A percentile compares a stretch with the other conserved stretches of the same genome.
Evolutionary conservation across 2,888 invertebrate species (phyloP).

Genomic region (Panzeria rudis): DNA sequence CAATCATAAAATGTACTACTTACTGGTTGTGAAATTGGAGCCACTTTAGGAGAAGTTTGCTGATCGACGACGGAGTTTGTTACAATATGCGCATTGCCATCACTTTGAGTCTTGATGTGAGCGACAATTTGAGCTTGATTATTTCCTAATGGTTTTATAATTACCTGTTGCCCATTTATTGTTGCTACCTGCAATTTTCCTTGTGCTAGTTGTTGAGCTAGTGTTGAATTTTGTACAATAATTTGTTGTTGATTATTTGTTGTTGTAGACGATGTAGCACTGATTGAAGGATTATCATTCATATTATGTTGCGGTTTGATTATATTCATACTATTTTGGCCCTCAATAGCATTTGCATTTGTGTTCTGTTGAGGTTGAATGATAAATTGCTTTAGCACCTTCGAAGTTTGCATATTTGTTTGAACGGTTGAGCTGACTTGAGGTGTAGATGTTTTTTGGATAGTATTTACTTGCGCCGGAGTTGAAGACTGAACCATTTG

Average conservation of each 20-base stretch:
- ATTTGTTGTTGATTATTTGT: constrained; percentile 86
- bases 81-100: constrained; percentile 83
- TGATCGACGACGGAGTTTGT: constrained; percentile 79
- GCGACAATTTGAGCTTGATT: constrained; percentile 91
- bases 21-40: constrained; percentile 56
- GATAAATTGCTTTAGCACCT: constrained; percentile 78
- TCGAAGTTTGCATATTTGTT: constrained; percentile 75
- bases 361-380: constrained; percentile 77
- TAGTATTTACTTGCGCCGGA: constrained; percentile 70
- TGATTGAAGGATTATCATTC: constrained; percentile 70
- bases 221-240: constrained; percentile 89
- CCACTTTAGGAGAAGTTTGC: constrained; percentile 68
- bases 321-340: constrained; percentile 75
- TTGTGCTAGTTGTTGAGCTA: constrained; percentile 92
- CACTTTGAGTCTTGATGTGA: constrained; percentile 87
- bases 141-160: constrained; percentile 91
- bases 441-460: constrained; percentile 70
- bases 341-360: constrained; percentile 78
- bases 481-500: constrained; percentile 76
- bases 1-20: background rate
- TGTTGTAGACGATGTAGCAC: constrained; percentile 60
- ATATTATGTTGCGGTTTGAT: constrained; percentile 74
- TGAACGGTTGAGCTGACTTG: constrained; percentile 73
- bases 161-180: constrained; percentile 93
- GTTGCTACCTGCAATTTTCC: constrained; percentile 93